These are phyloP conservation scores for Centropyge bicolor DNA, from an alignment of 2,797 vertebrate genomes.

Conservation along the genomic window DNA sequence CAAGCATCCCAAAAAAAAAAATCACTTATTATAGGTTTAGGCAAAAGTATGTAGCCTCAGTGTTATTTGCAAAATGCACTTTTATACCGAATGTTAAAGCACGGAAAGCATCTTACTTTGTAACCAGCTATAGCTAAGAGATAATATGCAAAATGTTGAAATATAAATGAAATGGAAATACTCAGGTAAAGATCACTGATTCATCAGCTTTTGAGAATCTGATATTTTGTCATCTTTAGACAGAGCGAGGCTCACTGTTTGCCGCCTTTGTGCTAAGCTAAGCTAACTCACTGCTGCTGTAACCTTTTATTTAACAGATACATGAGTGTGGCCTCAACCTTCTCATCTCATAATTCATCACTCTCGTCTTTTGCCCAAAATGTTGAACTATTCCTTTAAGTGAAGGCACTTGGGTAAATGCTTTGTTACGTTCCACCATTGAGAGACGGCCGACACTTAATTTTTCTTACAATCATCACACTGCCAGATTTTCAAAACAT, in stretches of 20 bases:
- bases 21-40: no score
- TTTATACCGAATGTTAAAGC: no score
- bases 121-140: no score
- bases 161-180: no score
- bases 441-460: constrained; percentile 2
- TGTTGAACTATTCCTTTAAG: neutral
- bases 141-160: no score
- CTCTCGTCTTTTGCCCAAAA: neutral
- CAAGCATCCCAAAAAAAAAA: no score
- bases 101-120: no score
- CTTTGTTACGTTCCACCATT: neutral
- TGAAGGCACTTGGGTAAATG: constrained; percentile 1
- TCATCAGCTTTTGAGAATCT: neutral
- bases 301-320: neutral
- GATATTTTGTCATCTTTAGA: neutral
- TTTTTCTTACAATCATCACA: constrained; percentile 31
- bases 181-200: no score
- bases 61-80: no score
- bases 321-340: neutral
- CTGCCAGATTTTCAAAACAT: constrained; percentile 23
- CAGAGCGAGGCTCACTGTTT: neutral
- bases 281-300: neutral
- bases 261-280: constrained; percentile 2
- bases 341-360: neutral
- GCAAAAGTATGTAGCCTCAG: no score